Conservation (phyloP, 2,113 vertebrate species). For the Caranx ignobilis region DNA sequence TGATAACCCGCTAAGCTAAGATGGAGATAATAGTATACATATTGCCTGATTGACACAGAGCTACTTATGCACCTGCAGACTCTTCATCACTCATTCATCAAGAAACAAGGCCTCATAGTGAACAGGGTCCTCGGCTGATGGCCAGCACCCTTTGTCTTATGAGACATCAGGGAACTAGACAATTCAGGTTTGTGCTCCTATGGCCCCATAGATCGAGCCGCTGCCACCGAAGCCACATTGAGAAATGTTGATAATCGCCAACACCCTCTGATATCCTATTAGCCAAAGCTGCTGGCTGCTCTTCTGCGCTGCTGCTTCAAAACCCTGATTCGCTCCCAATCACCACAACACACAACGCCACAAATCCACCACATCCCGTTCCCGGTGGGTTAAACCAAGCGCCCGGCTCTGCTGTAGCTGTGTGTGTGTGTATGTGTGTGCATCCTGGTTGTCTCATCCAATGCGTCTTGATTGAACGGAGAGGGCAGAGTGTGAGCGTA, state of each 20-base stretch:
- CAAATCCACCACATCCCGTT: conserved; percentile 1
- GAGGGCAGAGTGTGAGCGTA: background rate
- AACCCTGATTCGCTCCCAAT: conserved; percentile 23
- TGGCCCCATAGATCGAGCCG: background rate
- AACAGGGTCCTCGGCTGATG: background rate
- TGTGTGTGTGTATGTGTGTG: background rate
- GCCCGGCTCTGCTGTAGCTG: background rate
- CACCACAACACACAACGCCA: background rate
- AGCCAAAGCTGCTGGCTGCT: background rate
- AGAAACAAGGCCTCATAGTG: no score
- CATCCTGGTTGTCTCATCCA: background rate
- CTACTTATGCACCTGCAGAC: background rate
- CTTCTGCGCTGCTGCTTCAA: conserved; percentile 9
- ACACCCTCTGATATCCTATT: conserved; percentile 5
- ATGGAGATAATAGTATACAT: no score
- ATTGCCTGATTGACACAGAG: background rate
- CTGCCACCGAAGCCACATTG: background rate
- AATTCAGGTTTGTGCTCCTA: background rate
- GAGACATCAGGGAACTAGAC: background rate
- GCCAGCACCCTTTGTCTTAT: no score
- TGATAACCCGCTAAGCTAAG: background rate
- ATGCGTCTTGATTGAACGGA: background rate
- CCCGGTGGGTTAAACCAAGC: background rate
- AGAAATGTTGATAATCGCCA: conserved; percentile 11
- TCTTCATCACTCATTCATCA: background rate